A percentile compares a stretch with the other conserved stretches of the same genome.
phyloP scores from a whole-genome alignment of 2,888 invertebrate species.

The Amitus sp. region DNA sequence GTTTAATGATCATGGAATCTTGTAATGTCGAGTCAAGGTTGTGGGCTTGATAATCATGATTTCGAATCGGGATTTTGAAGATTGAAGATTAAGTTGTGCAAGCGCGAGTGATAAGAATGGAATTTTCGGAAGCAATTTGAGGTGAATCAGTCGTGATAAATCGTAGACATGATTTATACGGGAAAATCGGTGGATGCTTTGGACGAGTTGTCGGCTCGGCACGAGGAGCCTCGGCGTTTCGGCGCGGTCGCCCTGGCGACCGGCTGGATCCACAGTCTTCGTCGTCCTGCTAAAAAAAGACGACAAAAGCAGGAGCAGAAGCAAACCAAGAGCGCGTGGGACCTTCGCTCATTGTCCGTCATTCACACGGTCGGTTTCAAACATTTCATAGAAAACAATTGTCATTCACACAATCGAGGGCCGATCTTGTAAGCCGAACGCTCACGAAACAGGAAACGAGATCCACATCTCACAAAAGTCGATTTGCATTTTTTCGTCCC shows the following conservation, averaged over 20 bases:
- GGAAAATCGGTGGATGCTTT: conserved; percentile 58
- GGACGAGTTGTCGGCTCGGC: conserved; percentile 53
- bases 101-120: not conserved
- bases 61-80: too few species aligned
- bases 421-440: conserved; percentile 1
- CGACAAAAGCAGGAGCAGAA: conserved; percentile 49
- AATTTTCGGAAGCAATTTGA: not conserved
- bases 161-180: conserved; percentile 57
- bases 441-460: conserved; percentile 2
- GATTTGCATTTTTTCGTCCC: too few species aligned
- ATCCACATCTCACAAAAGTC: too few species aligned
- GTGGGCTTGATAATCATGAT: too few species aligned
- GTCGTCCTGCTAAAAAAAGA: conserved; percentile 69
- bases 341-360: conserved; percentile 68
- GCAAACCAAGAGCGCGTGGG: conserved; percentile 69
- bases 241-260: conserved; percentile 67
- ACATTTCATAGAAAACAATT: not conserved
- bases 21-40: too few species aligned
- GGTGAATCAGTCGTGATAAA: not conserved
- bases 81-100: too few species aligned
- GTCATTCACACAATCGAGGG: not conserved
- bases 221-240: conserved; percentile 49
- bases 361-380: conserved; percentile 67
- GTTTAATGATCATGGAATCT: too few species aligned
- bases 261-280: conserved; percentile 84